Evolutionary conservation across 2,888 invertebrate genomes (phyloP).

Genomic region (Dynastes hyllus): DNA sequence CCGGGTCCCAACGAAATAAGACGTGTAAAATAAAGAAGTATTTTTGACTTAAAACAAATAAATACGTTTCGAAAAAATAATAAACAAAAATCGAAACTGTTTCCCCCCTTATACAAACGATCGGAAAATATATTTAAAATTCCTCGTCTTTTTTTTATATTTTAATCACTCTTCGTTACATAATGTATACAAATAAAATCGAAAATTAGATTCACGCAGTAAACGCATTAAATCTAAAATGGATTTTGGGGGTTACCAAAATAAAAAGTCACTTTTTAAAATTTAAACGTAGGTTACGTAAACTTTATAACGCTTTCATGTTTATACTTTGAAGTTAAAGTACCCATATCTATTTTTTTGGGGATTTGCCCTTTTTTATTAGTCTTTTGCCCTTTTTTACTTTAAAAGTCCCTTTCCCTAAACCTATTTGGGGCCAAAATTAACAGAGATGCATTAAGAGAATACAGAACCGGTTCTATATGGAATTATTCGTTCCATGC

Average conservation of each 20-base stretch:
- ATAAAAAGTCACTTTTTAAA: too few relatives aligned
- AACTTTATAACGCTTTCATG: slow-evolving; percentile 18
- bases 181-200: too few relatives aligned
- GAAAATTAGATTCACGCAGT: not conserved
- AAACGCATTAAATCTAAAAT: slow-evolving; percentile 1
- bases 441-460: too few relatives aligned
- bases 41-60: slow-evolving; percentile 17
- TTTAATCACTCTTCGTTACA: not conserved
- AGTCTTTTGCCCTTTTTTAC: not conserved
- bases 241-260: too few relatives aligned
- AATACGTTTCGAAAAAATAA: too few relatives aligned
- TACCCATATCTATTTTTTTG: slow-evolving; percentile 1
- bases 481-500: too few relatives aligned
- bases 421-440: too few relatives aligned
- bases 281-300: slow-evolving; percentile 36
- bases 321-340: not conserved
- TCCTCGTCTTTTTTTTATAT: not conserved
- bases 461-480: too few relatives aligned
- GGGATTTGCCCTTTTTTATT: slow-evolving; percentile 27
- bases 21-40: slow-evolving; percentile 1
- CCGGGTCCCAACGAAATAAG: not conserved
- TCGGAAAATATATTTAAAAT: not conserved
- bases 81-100: too few relatives aligned
- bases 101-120: too few relatives aligned
- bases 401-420: too few relatives aligned